Base-by-base conservation (phyloP, 2,888 invertebrate genomes). In the Plutella xylostella region DNA sequence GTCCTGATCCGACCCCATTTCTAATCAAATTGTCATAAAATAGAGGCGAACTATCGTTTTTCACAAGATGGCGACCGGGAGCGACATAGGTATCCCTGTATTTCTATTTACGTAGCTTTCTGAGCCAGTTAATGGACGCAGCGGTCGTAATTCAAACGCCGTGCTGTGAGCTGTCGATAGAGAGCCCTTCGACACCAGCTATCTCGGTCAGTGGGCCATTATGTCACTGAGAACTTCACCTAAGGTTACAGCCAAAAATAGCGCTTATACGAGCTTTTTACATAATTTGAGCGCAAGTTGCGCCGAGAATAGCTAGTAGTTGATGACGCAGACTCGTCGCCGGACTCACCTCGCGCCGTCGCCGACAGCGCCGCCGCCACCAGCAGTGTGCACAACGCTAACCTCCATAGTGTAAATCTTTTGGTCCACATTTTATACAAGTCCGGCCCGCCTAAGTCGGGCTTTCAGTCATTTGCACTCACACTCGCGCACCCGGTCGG, bases 241-340 rank as follows among this genome's bases (percentile, higher is more conserved):
- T 77, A 74, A 78, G 76, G 80, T 75, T 82, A 78, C 68, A 57
- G 70, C 78, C 75, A 68, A 73, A 82, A 83, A 83, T 82, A 82
- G 79, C 68, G 63, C 71, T 70, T 73, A 75, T 76, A 76, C 74
- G 73, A 73, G 78, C 77, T 82, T 84, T 85, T 84, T 84, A 85
- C 84, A 84, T 84, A 84, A 84, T 84, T 84, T 84, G 79, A 80
- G 77, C 82, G 78, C 82, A 80, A 78, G 82, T 77, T 74, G 68
- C 69, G 66, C 74, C 72, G 71, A 78, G 83, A 85, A 85, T 85
- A 85, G 82, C 71, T 56, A 55, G 69, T 64, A 60, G 61, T 65
- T 67, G 63, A 69, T 79, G 79, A 79, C 79, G 79, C 75, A 74
- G 71, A 67, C 55, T 53, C 59, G 48, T 46, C 35, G 42, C 41